Evolutionary conservation across 2,888 invertebrate genomes (phyloP).

Genomic region (Danaus chrysippus): DNA sequence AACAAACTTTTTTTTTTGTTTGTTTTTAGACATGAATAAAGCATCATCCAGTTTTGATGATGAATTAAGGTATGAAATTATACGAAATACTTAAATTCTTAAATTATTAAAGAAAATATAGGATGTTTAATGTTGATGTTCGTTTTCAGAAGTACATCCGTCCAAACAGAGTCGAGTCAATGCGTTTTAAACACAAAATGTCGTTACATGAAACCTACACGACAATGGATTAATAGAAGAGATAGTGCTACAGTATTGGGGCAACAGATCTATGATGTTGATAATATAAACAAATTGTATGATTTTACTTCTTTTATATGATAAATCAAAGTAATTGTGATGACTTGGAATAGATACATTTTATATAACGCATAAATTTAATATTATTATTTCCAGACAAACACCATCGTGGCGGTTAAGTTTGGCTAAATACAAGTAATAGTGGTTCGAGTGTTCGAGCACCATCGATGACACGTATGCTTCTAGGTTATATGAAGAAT

Average conservation of each 20-base stretch:
- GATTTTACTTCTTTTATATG: slow-evolving; percentile 20
- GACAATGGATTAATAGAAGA: slow-evolving; percentile 52
- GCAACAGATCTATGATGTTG: slow-evolving; percentile 35
- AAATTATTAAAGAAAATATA: too few species aligned
- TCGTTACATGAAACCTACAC: slow-evolving; percentile 43
- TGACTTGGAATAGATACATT: too few species aligned
- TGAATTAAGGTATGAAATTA: background rate
- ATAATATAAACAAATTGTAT: slow-evolving; percentile 54
- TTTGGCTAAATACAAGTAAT: background rate
- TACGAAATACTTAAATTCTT: too few species aligned
- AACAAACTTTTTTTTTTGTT: background rate
- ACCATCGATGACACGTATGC: too few species aligned
- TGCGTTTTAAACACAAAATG: slow-evolving; percentile 6
- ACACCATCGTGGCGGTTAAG: slow-evolving; percentile 23
- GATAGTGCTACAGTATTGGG: slow-evolving; percentile 23
- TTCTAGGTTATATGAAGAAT: too few species aligned
- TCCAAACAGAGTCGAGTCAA: background rate
- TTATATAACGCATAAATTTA: background rate
- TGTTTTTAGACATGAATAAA: background rate
- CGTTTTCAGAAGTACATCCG: background rate
- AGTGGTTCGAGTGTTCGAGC: too few species aligned
- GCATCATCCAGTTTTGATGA: background rate
- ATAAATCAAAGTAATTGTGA: too few species aligned
- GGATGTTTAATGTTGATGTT: background rate
- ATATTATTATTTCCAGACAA: slow-evolving; percentile 27